phyloP scores from a whole-genome alignment of 1,140 invertebrate species.

The Zaprionus vittiger region DNA sequence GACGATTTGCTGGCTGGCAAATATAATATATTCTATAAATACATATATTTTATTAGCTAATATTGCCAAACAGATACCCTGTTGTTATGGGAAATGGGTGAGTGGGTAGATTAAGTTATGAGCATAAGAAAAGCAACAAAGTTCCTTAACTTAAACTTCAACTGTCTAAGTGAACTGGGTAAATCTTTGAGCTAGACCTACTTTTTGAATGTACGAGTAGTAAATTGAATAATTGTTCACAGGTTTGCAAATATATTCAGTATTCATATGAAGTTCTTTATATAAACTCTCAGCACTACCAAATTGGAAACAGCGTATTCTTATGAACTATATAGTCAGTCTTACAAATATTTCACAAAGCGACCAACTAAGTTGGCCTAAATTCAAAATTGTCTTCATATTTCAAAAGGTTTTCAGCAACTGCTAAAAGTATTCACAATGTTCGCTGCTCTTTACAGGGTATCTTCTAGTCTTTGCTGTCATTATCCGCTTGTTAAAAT shows the following conservation, averaged over 20 bases:
- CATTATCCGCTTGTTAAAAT: constrained; percentile 31
- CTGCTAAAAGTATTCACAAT: neutral
- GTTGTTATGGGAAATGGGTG: neutral
- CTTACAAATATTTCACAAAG: neutral
- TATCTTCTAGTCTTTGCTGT: neutral
- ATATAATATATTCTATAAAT: constrained; percentile 20
- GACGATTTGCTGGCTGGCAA: constrained; percentile 25
- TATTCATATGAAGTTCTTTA: too few relatives aligned
- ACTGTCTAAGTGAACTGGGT: neutral
- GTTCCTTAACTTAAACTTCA: neutral
- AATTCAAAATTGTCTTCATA: neutral
- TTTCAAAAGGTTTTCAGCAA: neutral
- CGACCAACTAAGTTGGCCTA: neutral
- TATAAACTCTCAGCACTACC: too few relatives aligned
- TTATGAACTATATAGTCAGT: too few relatives aligned
- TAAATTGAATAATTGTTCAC: too few relatives aligned
- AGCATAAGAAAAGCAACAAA: neutral
- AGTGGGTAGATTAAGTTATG: neutral
- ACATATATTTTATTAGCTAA: constrained; percentile 13
- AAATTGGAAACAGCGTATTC: too few relatives aligned
- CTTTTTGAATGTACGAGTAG: too few relatives aligned
- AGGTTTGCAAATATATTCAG: too few relatives aligned
- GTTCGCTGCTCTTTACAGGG: neutral
- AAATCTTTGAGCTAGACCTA: neutral
- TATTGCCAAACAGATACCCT: constrained; percentile 19